These are phyloP conservation scores for Cyprinella venusta DNA, from an alignment of 2,797 vertebrate species.

Conservation along the genomic window DNA sequence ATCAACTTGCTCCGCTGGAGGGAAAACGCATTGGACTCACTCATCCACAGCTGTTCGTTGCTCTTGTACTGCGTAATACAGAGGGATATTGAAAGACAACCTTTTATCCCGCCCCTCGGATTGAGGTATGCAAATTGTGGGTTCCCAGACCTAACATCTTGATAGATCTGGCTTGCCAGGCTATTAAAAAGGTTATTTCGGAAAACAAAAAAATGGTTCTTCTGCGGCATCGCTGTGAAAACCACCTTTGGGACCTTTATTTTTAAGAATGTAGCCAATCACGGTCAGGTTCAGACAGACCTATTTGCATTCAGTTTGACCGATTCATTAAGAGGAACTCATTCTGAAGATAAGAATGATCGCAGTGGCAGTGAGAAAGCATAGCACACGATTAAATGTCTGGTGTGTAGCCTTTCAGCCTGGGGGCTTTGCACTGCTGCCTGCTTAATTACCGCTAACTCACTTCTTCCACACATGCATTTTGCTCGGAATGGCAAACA, in stretches of 20 bases:
- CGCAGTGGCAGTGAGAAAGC: neutral
- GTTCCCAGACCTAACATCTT: too few relatives aligned
- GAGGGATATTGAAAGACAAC: too few relatives aligned
- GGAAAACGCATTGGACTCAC: too few relatives aligned
- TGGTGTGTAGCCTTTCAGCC: slow-evolving; percentile 37
- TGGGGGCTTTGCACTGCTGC: slow-evolving; percentile 26
- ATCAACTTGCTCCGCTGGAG: too few relatives aligned
- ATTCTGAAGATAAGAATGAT: neutral
- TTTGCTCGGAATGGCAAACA: slow-evolving; percentile 46
- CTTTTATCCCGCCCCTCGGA: too few relatives aligned
- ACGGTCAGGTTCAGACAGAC: too few relatives aligned
- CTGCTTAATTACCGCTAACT: slow-evolving; percentile 53
- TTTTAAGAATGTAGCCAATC: neutral
- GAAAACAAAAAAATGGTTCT: neutral
- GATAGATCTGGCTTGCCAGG: too few relatives aligned
- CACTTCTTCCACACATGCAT: slow-evolving; percentile 10
- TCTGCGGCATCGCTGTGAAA: too few relatives aligned
- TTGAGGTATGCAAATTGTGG: too few relatives aligned
- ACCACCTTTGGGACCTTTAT: neutral
- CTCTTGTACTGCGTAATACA: too few relatives aligned
- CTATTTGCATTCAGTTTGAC: slow-evolving; percentile 2
- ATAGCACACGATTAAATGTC: slow-evolving; percentile 32
- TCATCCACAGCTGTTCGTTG: too few relatives aligned
- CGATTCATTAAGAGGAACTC: neutral
- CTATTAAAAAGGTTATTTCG: neutral